Evolutionary conservation across 2,888 invertebrate species (phyloP), one percentile per base, ranked within the genome.

Genomic region (Macrophya annulata): DNA sequence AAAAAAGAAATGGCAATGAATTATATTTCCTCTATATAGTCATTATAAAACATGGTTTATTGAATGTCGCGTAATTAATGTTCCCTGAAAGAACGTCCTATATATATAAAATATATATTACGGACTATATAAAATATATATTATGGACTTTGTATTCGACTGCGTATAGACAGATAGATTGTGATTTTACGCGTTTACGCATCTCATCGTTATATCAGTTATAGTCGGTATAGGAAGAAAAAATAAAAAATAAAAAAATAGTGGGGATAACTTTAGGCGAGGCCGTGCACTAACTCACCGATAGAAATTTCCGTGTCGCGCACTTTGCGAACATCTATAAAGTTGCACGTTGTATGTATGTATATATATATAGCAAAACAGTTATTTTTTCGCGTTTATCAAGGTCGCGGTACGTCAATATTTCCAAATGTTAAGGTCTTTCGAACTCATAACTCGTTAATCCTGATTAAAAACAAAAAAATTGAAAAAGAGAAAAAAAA

Each of bases 381-480:
- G 79, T 81, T 81, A 81, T 62, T 81, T 81, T 59, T 15, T 9
- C 79, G 43, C 40, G 5, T 79, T 37, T 10, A 0, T 79, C 59
- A 79, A 79, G 77, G 55, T 79, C 55, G 40, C 12, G 55, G 55
- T 81, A 40, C 62, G 79, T 81, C 62, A 40, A 81, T 59, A 81
- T 81, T 81, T 81, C n/a, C 79, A 81, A 81, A 81, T 81, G 79
- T 81, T 62, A 62, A 81, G 79, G 79, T 62, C 79, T 62, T 43
- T 40, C 59, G 10, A 81, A 51, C 15, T 40, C 17, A 21, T n/a
- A 51, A 21, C 25, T 45, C 59, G 21, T 40, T 12, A 62, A 81
- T 62, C n/a, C 40, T 21, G 43, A 59, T 40, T 40, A 10, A 62
- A 62, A 62, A 81, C 40, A 62, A 4, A 43, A 79, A 51, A 79